These are phyloP conservation scores for Rhynchotus rufescens DNA, from an alignment of 2,797 vertebrate genomes.

Conservation along the genomic window DNA sequence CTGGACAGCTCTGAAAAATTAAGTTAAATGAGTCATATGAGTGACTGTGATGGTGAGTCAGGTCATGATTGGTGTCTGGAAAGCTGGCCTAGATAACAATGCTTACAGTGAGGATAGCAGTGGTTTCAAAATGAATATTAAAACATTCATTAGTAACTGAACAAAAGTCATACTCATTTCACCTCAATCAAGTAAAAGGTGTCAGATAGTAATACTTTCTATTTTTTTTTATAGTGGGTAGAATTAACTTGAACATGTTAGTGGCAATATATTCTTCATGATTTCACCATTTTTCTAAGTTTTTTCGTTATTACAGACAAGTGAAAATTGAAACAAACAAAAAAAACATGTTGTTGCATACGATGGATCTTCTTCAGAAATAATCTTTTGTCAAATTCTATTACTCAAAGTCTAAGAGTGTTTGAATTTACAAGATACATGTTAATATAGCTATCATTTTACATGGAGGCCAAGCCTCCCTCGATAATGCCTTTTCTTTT, in stretches of 20 bases:
- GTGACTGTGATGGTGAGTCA: background rate
- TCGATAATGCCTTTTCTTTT: background rate
- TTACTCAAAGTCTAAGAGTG: background rate
- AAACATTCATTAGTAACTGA: background rate
- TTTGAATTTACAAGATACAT: constrained; percentile 1
- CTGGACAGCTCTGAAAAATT: background rate
- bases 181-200: background rate
- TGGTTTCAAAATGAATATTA: background rate
- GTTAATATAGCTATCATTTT: background rate
- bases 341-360: background rate
- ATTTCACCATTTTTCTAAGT: background rate
- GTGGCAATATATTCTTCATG: background rate
- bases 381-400: constrained; percentile 3
- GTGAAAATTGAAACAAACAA: background rate
- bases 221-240: background rate
- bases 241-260: background rate
- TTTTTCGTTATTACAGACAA: constrained; percentile 1
- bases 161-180: background rate
- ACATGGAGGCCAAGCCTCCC: background rate
- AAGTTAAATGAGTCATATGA: background rate
- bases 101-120: background rate
- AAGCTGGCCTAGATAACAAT: background rate
- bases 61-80: background rate
- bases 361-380: background rate
- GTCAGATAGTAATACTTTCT: background rate